Percentiles rank a stretch among this genome's conserved stretches.
Conservation (phyloP, 2,888 invertebrate species). For the Tachina grossa region DNA sequence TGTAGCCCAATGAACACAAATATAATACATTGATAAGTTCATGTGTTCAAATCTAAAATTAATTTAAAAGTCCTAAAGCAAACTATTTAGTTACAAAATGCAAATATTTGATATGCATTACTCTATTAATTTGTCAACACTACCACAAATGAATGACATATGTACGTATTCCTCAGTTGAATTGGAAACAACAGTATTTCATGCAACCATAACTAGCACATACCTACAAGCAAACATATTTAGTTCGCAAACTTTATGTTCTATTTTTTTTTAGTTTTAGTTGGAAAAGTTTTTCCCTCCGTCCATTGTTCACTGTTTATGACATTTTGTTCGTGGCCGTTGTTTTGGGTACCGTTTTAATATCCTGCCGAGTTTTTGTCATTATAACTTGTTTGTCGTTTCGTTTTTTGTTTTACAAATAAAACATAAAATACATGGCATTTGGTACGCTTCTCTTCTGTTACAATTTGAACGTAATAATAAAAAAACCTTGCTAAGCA, state of each 20-base stretch:
- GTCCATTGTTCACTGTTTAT: constrained; percentile 35
- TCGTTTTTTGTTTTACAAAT: constrained; percentile 34
- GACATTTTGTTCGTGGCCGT: constrained; percentile 53
- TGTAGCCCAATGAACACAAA: too few relatives aligned
- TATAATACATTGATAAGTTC: too few relatives aligned
- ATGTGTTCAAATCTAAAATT: too few relatives aligned
- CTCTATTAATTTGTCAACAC: too few relatives aligned
- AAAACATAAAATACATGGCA: constrained; percentile 63
- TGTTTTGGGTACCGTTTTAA: constrained; percentile 65
- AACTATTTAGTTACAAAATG: too few relatives aligned
- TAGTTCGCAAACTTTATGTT: not conserved
- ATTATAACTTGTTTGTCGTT: constrained; percentile 60
- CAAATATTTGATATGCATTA: too few relatives aligned
- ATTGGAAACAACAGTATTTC: not conserved
- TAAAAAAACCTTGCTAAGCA: constrained; percentile 2
- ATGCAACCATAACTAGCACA: not conserved
- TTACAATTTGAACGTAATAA: constrained; percentile 45
- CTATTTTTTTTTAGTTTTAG: not conserved
- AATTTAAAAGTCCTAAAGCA: too few relatives aligned
- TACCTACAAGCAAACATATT: not conserved
- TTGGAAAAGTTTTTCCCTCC: constrained; percentile 1
- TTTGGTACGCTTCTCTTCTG: constrained; percentile 38
- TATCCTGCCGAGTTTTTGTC: constrained; percentile 67
- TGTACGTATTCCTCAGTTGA: too few relatives aligned
- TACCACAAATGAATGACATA: too few relatives aligned